phyloP scores from a whole-genome alignment of 2,113 vertebrate species.

The Haliaeetus leucogaster region DNA sequence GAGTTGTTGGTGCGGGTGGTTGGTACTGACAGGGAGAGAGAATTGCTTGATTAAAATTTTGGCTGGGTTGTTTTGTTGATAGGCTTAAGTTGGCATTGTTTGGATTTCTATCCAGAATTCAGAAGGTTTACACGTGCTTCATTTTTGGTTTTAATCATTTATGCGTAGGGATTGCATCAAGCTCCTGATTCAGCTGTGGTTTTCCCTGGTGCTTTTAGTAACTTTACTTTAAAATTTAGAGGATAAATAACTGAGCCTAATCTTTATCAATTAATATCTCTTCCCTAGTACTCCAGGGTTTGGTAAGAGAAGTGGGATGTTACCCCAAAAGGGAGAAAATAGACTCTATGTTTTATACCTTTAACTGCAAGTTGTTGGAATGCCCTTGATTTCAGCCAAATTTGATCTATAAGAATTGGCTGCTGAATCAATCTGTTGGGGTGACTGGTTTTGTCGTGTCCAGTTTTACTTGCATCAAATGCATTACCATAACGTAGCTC shows the following conservation, averaged over 20 bases:
- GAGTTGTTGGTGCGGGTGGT: neutral
- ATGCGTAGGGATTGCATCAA: neutral
- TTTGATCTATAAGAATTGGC: neutral
- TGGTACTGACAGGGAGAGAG: neutral
- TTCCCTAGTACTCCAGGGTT: neutral
- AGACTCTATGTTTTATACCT: neutral
- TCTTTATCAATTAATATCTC: neutral
- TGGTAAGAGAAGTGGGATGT: neutral
- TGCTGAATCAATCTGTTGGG: neutral
- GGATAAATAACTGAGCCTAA: neutral
- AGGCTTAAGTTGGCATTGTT: neutral
- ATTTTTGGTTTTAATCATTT: neutral
- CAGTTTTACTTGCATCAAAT: neutral
- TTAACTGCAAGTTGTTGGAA: neutral
- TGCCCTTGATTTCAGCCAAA: neutral
- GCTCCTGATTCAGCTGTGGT: neutral
- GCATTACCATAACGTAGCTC: neutral
- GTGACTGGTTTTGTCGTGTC: neutral
- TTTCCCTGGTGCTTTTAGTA: neutral
- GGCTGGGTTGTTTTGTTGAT: neutral
- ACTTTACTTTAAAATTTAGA: neutral
- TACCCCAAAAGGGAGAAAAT: neutral
- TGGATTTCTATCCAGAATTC: neutral
- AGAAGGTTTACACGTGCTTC: neutral
- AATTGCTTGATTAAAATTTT: neutral